Evolutionary conservation across 1,140 invertebrate species (phyloP).

Genomic region (Papilio dardanus): DNA sequence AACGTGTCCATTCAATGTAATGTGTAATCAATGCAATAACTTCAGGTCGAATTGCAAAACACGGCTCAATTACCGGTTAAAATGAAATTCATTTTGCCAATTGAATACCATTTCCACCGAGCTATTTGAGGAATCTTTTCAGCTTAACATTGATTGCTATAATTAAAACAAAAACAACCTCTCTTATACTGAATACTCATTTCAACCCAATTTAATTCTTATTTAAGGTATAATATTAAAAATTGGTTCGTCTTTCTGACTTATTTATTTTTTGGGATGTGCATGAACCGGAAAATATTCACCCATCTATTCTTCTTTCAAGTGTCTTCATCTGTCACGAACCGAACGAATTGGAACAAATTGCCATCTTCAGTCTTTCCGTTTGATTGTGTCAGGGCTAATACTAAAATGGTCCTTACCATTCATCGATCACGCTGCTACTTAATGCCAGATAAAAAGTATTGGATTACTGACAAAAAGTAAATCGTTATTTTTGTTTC

Average conservation of each 20-base stretch:
- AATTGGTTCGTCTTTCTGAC: neutral
- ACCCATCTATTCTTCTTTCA: neutral
- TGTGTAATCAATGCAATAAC: neutral
- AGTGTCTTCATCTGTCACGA: neutral
- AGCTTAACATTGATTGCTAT: neutral
- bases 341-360: no score
- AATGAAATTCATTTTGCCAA: neutral
- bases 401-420: neutral
- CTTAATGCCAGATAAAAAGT: neutral
- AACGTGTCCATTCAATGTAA: neutral
- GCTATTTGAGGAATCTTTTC: neutral
- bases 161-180: neutral
- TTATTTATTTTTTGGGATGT: neutral
- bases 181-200: no score
- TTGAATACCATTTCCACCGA: neutral
- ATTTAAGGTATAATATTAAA: neutral
- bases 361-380: no score
- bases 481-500: neutral
- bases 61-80: neutral
- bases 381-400: neutral
- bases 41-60: neutral
- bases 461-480: neutral
- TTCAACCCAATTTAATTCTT: no score
- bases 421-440: neutral
- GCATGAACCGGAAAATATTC: neutral